A percentile compares a stretch with the other conserved stretches of the same genome.
Conservation (phyloP, 2,888 invertebrate species). For the Tetragonula carbonaria region DNA sequence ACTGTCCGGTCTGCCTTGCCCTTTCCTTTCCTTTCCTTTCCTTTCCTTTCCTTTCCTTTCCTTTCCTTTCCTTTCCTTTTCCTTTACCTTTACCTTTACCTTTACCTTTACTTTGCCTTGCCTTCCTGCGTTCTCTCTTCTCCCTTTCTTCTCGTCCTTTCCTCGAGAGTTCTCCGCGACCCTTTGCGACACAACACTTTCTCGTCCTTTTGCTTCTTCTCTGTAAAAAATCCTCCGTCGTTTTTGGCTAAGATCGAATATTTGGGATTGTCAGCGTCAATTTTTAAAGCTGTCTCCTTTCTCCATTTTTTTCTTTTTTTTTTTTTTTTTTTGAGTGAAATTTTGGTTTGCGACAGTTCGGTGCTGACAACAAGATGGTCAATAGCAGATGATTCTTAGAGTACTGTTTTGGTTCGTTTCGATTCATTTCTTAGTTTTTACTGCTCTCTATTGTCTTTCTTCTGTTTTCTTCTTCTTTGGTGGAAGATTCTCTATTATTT, state of each 20-base stretch:
- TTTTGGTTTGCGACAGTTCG: too few relatives aligned
- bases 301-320: too few relatives aligned
- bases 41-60: conserved; percentile 50
- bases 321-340: too few relatives aligned
- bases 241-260: not conserved
- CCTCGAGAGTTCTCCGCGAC: conserved; percentile 29
- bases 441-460: too few relatives aligned
- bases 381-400: too few relatives aligned
- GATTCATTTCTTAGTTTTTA: too few relatives aligned
- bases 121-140: conserved; percentile 44
- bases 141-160: conserved; percentile 66
- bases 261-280: not conserved
- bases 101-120: conserved; percentile 53
- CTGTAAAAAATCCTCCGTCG: not conserved
- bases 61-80: too few relatives aligned
- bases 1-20: conserved; percentile 74
- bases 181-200: not conserved
- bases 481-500: too few relatives aligned
- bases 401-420: too few relatives aligned
- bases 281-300: not conserved
- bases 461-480: too few relatives aligned
- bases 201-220: conserved; percentile 43
- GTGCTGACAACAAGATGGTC: too few relatives aligned
- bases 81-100: too few relatives aligned
- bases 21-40: conserved; percentile 64